Conservation (phyloP, 2,797 vertebrate genomes). For the Anguilla obscura region DNA sequence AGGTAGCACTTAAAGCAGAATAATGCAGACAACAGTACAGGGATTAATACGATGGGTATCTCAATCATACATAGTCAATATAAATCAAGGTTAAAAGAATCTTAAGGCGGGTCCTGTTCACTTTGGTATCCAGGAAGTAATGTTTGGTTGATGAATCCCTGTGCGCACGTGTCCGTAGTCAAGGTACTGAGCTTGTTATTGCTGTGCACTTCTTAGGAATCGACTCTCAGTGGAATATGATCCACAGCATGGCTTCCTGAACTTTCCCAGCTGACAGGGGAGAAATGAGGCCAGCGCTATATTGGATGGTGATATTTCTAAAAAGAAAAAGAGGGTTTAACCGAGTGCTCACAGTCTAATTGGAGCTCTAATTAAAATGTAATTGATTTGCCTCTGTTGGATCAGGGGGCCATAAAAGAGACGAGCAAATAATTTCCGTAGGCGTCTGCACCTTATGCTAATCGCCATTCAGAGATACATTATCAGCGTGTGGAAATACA, state of each 20-base stretch:
- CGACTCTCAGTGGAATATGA: not conserved
- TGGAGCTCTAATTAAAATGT: not conserved
- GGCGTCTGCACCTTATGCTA: not conserved
- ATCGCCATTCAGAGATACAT: not conserved
- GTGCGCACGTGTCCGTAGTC: not conserved
- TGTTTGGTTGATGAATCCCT: not conserved
- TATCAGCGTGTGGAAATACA: not conserved
- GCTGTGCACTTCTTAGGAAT: not conserved
- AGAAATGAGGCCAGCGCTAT: not conserved
- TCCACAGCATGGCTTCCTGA: not conserved
- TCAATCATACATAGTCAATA: not conserved
- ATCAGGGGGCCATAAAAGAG: not conserved
- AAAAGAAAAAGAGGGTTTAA: not conserved
- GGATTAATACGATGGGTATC: not conserved
- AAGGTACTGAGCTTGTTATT: slow-evolving; percentile 7
- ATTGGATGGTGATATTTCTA: not conserved
- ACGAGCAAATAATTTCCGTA: not conserved
- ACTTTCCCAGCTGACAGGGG: not conserved
- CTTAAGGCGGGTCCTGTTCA: not conserved
- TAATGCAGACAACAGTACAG: not conserved
- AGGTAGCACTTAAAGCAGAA: not conserved
- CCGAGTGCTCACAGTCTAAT: not conserved
- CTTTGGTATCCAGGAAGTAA: not conserved
- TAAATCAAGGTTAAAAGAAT: not conserved
- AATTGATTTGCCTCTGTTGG: not conserved